Base-by-base conservation (phyloP, 2,888 invertebrate genomes). In the Dromius quadrimaculatus region DNA sequence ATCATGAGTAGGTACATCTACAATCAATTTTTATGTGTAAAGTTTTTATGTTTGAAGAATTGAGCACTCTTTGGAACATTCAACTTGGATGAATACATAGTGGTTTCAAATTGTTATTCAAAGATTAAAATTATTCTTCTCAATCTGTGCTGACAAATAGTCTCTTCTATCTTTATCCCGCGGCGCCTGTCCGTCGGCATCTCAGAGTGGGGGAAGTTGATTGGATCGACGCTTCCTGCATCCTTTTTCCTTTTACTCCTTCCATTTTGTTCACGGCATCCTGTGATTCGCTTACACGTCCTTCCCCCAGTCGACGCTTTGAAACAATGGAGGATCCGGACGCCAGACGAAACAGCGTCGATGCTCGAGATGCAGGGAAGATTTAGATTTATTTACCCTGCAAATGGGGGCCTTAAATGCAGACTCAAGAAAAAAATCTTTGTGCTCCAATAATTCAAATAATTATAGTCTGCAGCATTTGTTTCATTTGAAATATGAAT, bases 211-310 rank as follows among this genome's bases (percentile, higher is more conserved):
- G 34, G 36, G 59, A 6, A 34, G 59, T 34, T 59, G 59, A 59
- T 59, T 59, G 59, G 59, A 59, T 59, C 59, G 57, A 57, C 64
- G 72, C 72, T 72, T 71, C 69, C 54, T 71, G 66, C 72, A 72
- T 73, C 74, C 72, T 72, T 73, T 73, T 75, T 74, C 75, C 71
- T 73, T 72, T 73, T 74, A 72, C 62, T 59, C 66, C 34, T 17
- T 70, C 69, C 74, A 73, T 77, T 78, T 78, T 79, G 79, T 79
- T 75, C 75, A 76, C 78, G 77, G 78, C 76, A 77, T 80, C 80
- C 79, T 78, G 79, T 77, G 73, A 76, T 74, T 74, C 71, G 72
- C 73, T 74, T 57, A 68, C 71, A 66, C 72, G n/a, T 34, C 38
- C 11, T 9, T 43, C 17, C n/a, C 54, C 32, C 45, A 23, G 22